Base-by-base conservation (phyloP, 2,797 vertebrate species). In the Ctenopoma kingsleyae region DNA sequence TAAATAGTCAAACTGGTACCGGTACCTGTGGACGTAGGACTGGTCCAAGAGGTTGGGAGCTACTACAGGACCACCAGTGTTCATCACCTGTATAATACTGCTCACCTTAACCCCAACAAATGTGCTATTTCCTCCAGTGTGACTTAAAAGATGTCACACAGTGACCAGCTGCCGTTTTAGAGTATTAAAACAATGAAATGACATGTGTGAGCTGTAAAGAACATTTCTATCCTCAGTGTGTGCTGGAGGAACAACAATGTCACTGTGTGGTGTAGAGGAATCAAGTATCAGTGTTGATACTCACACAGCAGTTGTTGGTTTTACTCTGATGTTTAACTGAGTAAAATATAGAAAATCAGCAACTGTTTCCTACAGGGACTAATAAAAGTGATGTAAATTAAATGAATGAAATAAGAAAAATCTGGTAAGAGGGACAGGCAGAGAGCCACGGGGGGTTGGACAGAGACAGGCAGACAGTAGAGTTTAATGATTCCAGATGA, bases 401-500 rank as follows among this genome's bases (percentile, higher is more conserved):
- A 54, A 58, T 53, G 27, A 58, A 50, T 53, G 7, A 41, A 60
- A 62, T 59, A 16, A 9, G 47, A 54, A 61, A 36, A 74, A 62
- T 46, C 44, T 32, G 57, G 65, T 48, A 48, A 72, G 55, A 32
- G n/a, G 50, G 35, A 47, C 2, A 25, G 5, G 20, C 25, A 47
- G 59, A 15, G 36, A 48, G 59, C 61, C n/a, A 52, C n/a, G 52
- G 17, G 20, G 22, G 41, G 38, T 19, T 40, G 58, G 38, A 55
- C 15, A 27, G 54, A 62, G 67, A 65, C 59, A 68, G 62, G 53
- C 59, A 70, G 76, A 84, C 74, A 80, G 84, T 76, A 68, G 78
- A 95, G 93, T 96, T 95, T 97, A 99, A 98, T 96, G 97, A 97
- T 98, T 98, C 96, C 96, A 97, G 96, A 98, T 96, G 96, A 97